Conservation (phyloP, 2,797 vertebrate genomes). For the Acanthurus tractus region DNA sequence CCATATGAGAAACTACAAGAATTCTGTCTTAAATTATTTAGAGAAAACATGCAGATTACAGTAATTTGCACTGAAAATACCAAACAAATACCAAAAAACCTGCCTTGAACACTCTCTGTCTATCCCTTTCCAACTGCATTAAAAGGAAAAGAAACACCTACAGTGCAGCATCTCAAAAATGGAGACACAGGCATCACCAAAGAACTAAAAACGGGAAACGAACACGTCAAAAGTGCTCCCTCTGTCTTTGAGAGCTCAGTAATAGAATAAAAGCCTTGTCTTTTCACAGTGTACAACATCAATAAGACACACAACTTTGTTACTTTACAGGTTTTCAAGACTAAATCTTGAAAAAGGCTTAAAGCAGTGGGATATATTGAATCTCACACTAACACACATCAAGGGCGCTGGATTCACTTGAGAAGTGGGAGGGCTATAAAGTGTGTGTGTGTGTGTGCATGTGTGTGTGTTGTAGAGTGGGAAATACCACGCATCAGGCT, state of each 20-base stretch:
- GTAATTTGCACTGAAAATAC: too few species aligned
- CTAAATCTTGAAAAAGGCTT: slow-evolving; percentile 7
- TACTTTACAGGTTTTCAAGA: slow-evolving; percentile 4
- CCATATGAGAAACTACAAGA: too few species aligned
- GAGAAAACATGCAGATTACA: too few species aligned
- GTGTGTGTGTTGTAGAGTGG: background rate
- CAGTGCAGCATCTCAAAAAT: background rate
- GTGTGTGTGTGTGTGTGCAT: too few species aligned
- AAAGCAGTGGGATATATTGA: slow-evolving; percentile 31
- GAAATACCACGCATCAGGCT: slow-evolving; percentile 15
- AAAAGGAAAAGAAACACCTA: background rate
- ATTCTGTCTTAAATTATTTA: too few species aligned
- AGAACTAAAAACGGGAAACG: slow-evolving; percentile 31
- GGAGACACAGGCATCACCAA: slow-evolving; percentile 24
- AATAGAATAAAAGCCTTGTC: slow-evolving; percentile 67
- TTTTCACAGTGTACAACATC: slow-evolving; percentile 16
- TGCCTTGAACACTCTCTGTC: background rate
- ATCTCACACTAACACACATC: background rate
- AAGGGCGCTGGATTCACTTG: too few species aligned
- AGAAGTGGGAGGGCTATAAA: too few species aligned
- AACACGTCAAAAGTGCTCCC: slow-evolving; percentile 29
- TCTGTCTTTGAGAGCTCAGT: slow-evolving; percentile 53
- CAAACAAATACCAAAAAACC: too few species aligned
- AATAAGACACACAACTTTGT: slow-evolving; percentile 25
- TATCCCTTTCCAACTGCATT: slow-evolving; percentile 16